phyloP scores from a whole-genome alignment of 2,113 vertebrate genomes.

The Nematolebias whitei region DNA sequence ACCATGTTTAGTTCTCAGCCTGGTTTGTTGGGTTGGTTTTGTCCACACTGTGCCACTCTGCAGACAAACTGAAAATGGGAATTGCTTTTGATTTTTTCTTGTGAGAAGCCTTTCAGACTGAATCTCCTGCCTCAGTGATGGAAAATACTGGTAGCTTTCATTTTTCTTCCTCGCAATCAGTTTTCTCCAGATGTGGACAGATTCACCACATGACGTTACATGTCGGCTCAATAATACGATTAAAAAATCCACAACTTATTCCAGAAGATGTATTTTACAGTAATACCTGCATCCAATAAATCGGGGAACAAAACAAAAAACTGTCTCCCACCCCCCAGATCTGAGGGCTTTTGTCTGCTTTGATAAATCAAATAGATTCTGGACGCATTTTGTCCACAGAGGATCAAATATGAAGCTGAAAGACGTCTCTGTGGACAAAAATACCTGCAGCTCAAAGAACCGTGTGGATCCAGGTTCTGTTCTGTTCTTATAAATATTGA shows the following conservation, averaged over 20 bases:
- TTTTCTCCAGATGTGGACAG: neutral
- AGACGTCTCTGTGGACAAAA: neutral
- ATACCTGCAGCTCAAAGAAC: neutral
- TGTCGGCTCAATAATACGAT: neutral
- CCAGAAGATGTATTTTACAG: neutral
- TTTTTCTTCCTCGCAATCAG: neutral
- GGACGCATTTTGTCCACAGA: neutral
- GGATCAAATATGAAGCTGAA: neutral
- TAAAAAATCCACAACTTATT: neutral
- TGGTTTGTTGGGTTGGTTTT: constrained; percentile 16
- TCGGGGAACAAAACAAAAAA: neutral
- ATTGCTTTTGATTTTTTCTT: constrained; percentile 31
- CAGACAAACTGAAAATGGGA: constrained; percentile 24
- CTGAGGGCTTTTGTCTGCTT: constrained; percentile 1
- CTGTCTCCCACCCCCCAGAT: too few relatives aligned
- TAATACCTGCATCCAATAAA: neutral
- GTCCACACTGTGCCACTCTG: constrained; percentile 1
- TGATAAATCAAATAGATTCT: neutral
- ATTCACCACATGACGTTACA: neutral
- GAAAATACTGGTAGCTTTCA: neutral
- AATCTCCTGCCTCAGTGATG: neutral
- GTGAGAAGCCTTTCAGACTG: constrained; percentile 26
- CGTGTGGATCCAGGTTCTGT: neutral
- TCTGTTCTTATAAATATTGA: neutral
- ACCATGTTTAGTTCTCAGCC: constrained; percentile 1